A percentile compares a stretch with the other conserved stretches of the same genome.
These are phyloP conservation scores for Agonopterix alstromeriana DNA, from an alignment of 2,888 invertebrate species.

Conservation along the genomic window DNA sequence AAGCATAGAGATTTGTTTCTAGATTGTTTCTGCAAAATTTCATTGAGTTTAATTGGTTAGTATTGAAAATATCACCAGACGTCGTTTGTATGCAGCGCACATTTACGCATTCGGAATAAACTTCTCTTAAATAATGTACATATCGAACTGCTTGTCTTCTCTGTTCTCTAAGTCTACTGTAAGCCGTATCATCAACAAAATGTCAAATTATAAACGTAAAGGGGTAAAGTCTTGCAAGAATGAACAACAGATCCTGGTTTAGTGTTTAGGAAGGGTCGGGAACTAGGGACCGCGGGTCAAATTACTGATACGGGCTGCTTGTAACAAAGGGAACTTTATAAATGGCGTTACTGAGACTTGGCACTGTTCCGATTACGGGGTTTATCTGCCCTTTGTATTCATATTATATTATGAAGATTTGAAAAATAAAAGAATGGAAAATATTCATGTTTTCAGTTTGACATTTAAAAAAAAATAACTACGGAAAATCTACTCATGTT, in stretches of 20 bases:
- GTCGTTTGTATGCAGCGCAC: too few relatives aligned
- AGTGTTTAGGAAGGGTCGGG: conserved; percentile 19
- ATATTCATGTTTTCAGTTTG: too few relatives aligned
- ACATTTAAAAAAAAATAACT: too few relatives aligned
- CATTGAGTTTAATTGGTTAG: too few relatives aligned
- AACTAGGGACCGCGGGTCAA: conserved; percentile 22
- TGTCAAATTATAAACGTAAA: background rate
- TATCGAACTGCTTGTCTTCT: too few relatives aligned
- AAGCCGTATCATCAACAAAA: background rate
- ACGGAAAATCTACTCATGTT: too few relatives aligned
- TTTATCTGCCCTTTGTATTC: conserved; percentile 17
- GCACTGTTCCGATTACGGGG: conserved; percentile 25
- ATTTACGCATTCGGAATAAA: too few relatives aligned
- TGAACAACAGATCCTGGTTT: conserved; percentile 13
- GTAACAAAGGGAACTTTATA: conserved; percentile 30
- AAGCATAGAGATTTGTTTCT: too few relatives aligned
- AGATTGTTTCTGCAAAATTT: too few relatives aligned
- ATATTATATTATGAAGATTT: conserved; percentile 4
- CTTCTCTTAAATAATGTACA: too few relatives aligned
- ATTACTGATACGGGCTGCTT: conserved; percentile 20
- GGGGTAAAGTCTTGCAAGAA: conserved; percentile 6
- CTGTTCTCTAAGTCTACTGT: background rate
- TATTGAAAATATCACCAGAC: too few relatives aligned
- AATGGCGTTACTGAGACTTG: conserved; percentile 33
- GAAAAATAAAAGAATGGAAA: too few relatives aligned